A percentile compares a stretch with the other conserved stretches of the same genome.
Conservation (phyloP, 2,113 vertebrate genomes). For the Dendropsophus ebraccatus region DNA sequence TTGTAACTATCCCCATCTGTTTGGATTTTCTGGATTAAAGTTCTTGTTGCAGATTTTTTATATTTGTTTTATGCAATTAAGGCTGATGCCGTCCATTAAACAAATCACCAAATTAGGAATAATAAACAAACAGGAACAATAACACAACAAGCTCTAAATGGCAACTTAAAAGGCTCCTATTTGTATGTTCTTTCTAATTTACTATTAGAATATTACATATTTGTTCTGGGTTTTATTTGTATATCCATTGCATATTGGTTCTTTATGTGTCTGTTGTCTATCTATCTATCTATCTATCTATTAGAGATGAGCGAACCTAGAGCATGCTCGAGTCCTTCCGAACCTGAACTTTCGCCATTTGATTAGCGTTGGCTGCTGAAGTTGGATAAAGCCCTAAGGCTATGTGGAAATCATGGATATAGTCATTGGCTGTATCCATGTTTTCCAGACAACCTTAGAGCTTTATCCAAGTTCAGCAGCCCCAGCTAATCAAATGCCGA, state of each 20-base stretch:
- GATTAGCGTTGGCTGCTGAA: too few species aligned
- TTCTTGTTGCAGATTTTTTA: constrained; percentile 35
- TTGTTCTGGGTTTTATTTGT: not conserved
- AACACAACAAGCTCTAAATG: not conserved
- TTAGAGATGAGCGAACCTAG: too few species aligned
- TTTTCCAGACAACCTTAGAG: too few species aligned
- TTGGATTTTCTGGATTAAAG: constrained; percentile 38
- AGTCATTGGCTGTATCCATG: too few species aligned
- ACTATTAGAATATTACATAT: not conserved
- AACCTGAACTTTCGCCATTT: too few species aligned
- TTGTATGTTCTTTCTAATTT: not conserved
- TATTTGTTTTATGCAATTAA: constrained; percentile 38
- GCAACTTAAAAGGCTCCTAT: not conserved
- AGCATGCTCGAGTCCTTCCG: too few species aligned
- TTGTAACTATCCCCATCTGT: constrained; percentile 52
- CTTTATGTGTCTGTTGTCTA: not conserved
- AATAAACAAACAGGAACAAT: constrained; percentile 20
- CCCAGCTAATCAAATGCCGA: too few species aligned
- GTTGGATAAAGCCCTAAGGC: too few species aligned
- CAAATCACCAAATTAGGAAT: constrained; percentile 15
- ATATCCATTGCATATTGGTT: not conserved
- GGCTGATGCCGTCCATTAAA: not conserved
- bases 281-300: too few species aligned
- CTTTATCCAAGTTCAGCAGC: too few species aligned
- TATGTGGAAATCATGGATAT: too few species aligned